A percentile compares a stretch with the other conserved stretches of the same genome.
Conservation (phyloP, 2,113 vertebrate species). For the Zosterops pallidus region DNA sequence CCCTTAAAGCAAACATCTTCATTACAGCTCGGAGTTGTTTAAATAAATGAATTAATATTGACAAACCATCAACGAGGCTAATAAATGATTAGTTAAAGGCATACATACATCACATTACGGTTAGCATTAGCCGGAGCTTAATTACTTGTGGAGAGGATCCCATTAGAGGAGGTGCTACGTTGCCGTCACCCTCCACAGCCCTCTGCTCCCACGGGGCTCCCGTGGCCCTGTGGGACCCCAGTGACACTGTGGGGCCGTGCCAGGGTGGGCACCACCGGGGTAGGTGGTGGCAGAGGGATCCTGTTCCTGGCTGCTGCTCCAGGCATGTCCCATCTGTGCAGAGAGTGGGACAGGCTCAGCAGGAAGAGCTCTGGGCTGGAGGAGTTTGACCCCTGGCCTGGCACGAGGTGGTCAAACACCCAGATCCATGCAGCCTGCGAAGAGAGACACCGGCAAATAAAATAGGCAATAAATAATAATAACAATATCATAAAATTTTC, state of each 20-base stretch:
- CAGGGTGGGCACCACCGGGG: fast-evolving
- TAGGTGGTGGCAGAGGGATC: neutral
- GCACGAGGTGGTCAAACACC: neutral
- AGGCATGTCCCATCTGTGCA: fast-evolving
- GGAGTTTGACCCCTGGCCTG: neutral
- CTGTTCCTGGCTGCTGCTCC: fast-evolving
- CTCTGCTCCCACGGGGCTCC: neutral
- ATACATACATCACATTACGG: conserved; percentile 82
- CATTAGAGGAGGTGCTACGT: conserved; percentile 40
- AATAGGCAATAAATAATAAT: conserved; percentile 69
- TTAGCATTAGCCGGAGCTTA: conserved; percentile 76
- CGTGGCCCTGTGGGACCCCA: neutral
- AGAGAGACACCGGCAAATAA: conserved; percentile 40
- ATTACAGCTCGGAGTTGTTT: conserved; percentile 83
- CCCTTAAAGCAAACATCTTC: conserved; percentile 79
- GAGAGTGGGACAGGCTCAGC: fast-evolving
- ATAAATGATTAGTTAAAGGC: conserved; percentile 87
- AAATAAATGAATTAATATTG: conserved; percentile 91
- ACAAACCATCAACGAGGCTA: conserved; percentile 82
- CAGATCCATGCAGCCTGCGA: neutral
- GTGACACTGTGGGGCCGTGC: fast-evolving
- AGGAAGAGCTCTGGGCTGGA: neutral
- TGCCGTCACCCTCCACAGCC: neutral
- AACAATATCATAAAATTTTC: conserved; percentile 70
- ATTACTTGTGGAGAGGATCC: conserved; percentile 80